These are phyloP conservation scores for Rissa tridactyla DNA, from an alignment of 2,113 vertebrate species.

Conservation along the genomic window DNA sequence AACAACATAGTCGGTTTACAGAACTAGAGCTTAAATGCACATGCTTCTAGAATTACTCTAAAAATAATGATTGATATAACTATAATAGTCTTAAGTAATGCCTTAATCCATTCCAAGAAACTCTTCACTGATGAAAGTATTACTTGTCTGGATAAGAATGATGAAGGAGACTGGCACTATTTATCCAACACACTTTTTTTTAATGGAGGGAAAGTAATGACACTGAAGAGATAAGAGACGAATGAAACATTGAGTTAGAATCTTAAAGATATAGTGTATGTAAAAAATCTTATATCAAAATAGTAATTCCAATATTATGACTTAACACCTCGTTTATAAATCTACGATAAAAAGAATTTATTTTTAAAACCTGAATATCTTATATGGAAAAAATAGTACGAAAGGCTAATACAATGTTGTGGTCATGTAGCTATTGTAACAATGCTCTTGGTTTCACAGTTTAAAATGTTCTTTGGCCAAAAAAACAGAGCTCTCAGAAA, in stretches of 20 bases:
- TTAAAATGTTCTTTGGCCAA: neutral
- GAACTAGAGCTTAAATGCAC: neutral
- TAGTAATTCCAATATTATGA: neutral
- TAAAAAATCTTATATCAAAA: neutral
- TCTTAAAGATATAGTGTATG: neutral
- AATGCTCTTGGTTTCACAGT: neutral
- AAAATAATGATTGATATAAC: neutral
- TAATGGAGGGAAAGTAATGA: neutral
- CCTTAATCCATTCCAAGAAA: neutral
- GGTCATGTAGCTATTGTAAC: neutral
- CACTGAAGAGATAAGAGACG: neutral
- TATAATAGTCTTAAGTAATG: neutral
- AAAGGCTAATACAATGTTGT: neutral
- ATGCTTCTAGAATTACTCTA: neutral
- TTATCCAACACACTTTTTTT: neutral
- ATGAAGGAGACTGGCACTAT: neutral
- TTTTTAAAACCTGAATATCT: neutral
- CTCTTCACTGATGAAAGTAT: neutral
- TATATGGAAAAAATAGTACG: neutral
- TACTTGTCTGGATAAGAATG: neutral
- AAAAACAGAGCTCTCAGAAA: neutral
- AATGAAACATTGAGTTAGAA: neutral
- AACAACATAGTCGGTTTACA: neutral
- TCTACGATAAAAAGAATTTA: neutral
- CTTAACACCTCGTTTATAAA: neutral